Base-by-base conservation (phyloP, 1,140 invertebrate genomes). In the Ylistrum balloti region DNA sequence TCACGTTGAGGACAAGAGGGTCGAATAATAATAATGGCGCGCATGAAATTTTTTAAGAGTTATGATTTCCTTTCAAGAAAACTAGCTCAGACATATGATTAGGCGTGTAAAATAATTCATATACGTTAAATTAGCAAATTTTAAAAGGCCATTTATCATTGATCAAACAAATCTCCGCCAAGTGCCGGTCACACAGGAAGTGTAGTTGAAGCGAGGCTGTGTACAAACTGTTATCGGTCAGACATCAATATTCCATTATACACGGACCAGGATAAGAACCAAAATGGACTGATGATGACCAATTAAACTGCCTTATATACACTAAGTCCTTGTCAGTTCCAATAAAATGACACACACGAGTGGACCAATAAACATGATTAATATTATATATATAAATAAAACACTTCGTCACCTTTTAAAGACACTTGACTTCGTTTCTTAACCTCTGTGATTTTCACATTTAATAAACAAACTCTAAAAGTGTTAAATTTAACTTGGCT, bases 191-290 rank as follows among this genome's bases (percentile, higher is more conserved):
- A 7, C 56, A 74, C 22, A 74, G 56, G 56, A 74, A 74, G 56
- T 74, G 9, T 74, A 5, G 56, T 28, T 17, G 56, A 3, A 11
- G 17, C 5, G 17, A 9, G 9, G n/a, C 11, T 11, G 45, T 56
- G 13, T 56, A 56, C 17, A 22, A 17, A 5, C 56, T 28, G 56
- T 74, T 74, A 74, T 74, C n/a, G 5, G 56, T 28, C 20, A 17
- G 22, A 74, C 56, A 74, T 74, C 56, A 9, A 74, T 74, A 74
- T 74, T n/a, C 56, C 56, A 74, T 74, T 74, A 74, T 74, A n/a
- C 0, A 5, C 22, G n/a, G 56, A 0, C 22, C n/a, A 28, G 56
- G n/a, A 74, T 28, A 74, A 74, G 28, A 22, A 74, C 1, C 11
- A 11, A 74, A 74, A 74, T 17, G n/a, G 56, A 74, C 22, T 17